Base-by-base conservation (phyloP, 2,888 invertebrate genomes). In the Itoplectis maculator region DNA sequence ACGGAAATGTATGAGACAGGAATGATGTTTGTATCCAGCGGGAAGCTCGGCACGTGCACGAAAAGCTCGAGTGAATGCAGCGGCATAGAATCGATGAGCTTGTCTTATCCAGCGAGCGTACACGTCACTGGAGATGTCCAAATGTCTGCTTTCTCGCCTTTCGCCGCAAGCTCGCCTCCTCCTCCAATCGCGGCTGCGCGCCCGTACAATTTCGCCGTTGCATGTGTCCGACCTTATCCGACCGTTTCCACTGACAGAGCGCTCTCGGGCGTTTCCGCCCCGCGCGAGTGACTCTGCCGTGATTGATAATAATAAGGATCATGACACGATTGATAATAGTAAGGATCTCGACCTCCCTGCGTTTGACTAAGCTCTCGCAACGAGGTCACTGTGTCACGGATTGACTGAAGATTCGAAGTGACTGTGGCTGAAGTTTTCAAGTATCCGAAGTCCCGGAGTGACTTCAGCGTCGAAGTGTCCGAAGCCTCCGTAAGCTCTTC, bases 51-150 rank as follows among this genome's bases (percentile, higher is more conserved):
- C 18, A 37, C 15, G 37, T 15, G 13, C 23, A 54, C 20, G 23
- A 23, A 54, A 54, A 61, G 61, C 40, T 61, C 61, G 15, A 2
- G 29, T 5, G 29, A 29, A 29, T 29, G 29, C 15, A 15, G 37
- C 37, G 18, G 15, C 3, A n/a, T 35, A 59, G 61, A 61, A 61
- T 61, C 61, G 61, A 61, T 40, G 61, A 37, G 37, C 9, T 9
- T 61, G 61, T 61, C 61, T 61, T 61, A 37, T 61, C 61, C 61
- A 37, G 61, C 37, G 37, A 37, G 18, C 15, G 37, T 15, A 37
- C 61, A 61, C 61, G 15, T 61, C 61, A 61, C 40, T 61, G 61
- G 37, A 61, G 7, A 61, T 40, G 61, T 61, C 61, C 61, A 37
- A 61, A 18, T 15, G 61, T 37, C 61, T 61, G 61, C 18, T n/a